Percentiles rank a stretch among this genome's conserved stretches.
Conservation (phyloP, 1,140 invertebrate genomes). For the Notospermus geniculatus region DNA sequence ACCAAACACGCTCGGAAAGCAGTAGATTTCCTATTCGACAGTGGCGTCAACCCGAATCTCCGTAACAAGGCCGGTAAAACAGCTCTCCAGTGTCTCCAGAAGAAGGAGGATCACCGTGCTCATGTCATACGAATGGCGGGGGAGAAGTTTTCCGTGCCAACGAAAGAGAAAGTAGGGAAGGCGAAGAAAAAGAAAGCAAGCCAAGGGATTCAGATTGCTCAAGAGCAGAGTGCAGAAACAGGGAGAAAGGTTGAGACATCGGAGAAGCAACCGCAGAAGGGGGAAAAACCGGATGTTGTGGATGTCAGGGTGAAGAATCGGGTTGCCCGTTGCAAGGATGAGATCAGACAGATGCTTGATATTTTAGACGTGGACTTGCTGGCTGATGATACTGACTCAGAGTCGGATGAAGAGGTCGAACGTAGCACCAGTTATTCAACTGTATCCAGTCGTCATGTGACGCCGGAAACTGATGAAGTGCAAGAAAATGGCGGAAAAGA, state of each 20-base stretch:
- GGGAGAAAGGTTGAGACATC: background rate
- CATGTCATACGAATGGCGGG: slow-evolving; percentile 6
- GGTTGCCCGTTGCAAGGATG: no score
- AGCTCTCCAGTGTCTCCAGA: slow-evolving; percentile 1
- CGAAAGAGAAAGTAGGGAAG: background rate
- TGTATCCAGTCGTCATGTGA: no score
- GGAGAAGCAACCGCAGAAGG: background rate
- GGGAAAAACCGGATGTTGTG: background rate
- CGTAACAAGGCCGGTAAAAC: slow-evolving; percentile 11
- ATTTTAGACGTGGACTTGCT: no score
- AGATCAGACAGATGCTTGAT: no score
- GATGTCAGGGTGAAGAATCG: background rate
- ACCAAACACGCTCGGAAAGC: slow-evolving; percentile 9
- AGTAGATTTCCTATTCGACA: slow-evolving; percentile 8
- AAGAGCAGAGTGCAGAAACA: background rate
- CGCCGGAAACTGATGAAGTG: no score
- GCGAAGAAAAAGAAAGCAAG: background rate
- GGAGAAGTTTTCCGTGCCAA: slow-evolving; percentile 2
- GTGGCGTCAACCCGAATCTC: slow-evolving; percentile 14
- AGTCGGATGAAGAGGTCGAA: no score
- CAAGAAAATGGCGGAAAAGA: no score
- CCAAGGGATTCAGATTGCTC: background rate
- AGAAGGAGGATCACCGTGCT: slow-evolving; percentile 11
- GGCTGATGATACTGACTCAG: background rate
- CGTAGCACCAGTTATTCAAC: no score